phyloP scores from a whole-genome alignment of 2,113 vertebrate genomes.

The Lagopus muta region DNA sequence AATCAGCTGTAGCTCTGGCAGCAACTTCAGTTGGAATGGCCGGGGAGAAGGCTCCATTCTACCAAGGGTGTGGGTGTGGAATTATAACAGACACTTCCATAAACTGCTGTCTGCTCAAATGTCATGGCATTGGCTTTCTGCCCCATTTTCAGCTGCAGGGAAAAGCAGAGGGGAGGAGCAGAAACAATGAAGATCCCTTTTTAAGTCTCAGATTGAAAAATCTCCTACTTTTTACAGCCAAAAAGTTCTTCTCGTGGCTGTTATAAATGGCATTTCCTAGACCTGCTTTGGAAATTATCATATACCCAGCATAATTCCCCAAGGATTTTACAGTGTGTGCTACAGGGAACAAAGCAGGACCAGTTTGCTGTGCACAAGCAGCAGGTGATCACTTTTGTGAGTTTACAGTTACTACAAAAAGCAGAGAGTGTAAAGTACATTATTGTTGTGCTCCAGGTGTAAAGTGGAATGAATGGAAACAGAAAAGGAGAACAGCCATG shows the following conservation, averaged over 20 bases:
- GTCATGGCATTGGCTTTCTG: constrained; percentile 61
- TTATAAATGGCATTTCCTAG: background rate
- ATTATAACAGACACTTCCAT: constrained; percentile 50
- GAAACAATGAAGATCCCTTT: constrained; percentile 57
- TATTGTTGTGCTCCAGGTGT: background rate
- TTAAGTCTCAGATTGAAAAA: constrained; percentile 51
- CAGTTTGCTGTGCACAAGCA: background rate
- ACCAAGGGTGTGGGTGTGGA: constrained; percentile 12
- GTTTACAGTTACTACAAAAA: background rate
- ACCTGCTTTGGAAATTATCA: background rate
- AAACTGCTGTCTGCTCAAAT: constrained; percentile 55
- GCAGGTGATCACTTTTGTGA: background rate
- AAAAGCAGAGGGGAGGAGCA: constrained; percentile 58
- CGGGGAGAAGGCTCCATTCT: background rate
- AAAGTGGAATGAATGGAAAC: background rate
- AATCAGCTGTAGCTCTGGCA: background rate
- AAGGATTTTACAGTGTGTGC: background rate
- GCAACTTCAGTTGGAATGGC: background rate
- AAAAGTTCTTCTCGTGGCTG: background rate
- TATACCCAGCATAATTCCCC: background rate
- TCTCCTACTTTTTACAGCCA: background rate
- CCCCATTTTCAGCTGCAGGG: constrained; percentile 58
- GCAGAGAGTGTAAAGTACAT: background rate
- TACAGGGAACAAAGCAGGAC: background rate
- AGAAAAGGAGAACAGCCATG: background rate